Base-by-base conservation (phyloP, 2,888 invertebrate species). In the Hemaris fuciformis region DNA sequence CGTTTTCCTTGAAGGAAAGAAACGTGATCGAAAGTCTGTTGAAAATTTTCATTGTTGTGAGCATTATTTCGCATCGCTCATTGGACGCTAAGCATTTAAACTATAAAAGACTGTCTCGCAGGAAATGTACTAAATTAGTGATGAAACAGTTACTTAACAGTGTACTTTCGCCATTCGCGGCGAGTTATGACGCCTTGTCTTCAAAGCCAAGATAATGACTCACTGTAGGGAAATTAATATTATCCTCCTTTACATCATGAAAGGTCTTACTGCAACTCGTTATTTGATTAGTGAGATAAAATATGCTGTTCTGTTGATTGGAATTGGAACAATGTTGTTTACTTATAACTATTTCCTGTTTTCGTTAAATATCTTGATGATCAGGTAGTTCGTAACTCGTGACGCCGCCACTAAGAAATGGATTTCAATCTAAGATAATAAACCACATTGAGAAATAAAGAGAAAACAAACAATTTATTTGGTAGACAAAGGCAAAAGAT, bases 111-210 rank as follows among this genome's bases (percentile, higher is more conserved):
- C 66, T 41, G 22, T 60, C 41, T 60, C 61, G 62, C 66, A 67
- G 66, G 66, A 69, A 66, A 65, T 67, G 68, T 66, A 69, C 64
- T 66, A 67, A 75, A 73, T 76, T 73, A 70, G 71, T 68, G 18
- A 15, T 58, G 62, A 61, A 72, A 71, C 64, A 64, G 67, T 73
- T 74, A 70, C 72, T 73, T 68, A 74, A 77, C 62, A 61, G 71
- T 76, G 76, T 76, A 53, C 53, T 53, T 53, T 53, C 53, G 53
- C 53, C 31, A 53, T 31, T 53, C 53, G 18, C 31, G 18, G 48
- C 48, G 10, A 53, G 53, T 53, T 31, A 31, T 53, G 53, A 53
- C 10, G 31, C 53, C 53, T 53, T 53, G 53, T 31, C 53, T 53
- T 53, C 31, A 31, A 10, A n/a, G 31, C 18, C 38, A 13, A 53